A percentile compares a stretch with the other conserved stretches of the same genome.
These are phyloP conservation scores for Enteromius paludinosus DNA, from an alignment of 2,797 vertebrate genomes.

Conservation along the genomic window DNA sequence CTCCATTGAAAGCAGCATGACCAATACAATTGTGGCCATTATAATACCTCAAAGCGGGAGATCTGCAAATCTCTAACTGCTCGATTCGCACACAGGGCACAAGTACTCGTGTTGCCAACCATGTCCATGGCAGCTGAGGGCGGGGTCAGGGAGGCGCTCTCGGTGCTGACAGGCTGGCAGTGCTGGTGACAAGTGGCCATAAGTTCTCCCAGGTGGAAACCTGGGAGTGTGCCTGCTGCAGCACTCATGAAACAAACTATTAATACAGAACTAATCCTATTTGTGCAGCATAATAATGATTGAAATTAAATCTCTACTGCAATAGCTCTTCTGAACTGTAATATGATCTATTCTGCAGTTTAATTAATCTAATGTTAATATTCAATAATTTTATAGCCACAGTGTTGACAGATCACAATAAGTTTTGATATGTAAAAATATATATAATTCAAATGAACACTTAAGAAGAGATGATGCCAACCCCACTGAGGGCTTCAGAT, in stretches of 20 bases:
- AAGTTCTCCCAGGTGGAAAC: conserved; percentile 46
- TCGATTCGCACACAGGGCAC: conserved; percentile 8
- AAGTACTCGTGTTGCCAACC: conserved; percentile 16
- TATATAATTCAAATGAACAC: no score
- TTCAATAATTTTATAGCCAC: neutral
- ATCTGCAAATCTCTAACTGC: neutral
- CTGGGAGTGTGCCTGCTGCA: conserved; percentile 33
- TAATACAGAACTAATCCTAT: neutral
- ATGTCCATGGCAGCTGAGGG: conserved; percentile 28
- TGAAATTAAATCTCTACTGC: neutral
- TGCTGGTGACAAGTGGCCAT: conserved; percentile 28
- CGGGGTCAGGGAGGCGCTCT: conserved; percentile 1
- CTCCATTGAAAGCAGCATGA: neutral
- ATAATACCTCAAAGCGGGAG: neutral
- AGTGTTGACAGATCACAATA: neutral
- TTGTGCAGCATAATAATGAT: neutral
- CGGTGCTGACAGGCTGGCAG: conserved; percentile 36
- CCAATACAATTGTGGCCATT: neutral
- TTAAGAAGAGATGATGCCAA: no score
- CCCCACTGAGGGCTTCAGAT: no score
- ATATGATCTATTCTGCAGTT: neutral
- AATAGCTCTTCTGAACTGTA: neutral
- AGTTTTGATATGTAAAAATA: no score
- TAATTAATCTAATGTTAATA: neutral
- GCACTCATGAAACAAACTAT: conserved; percentile 35